A percentile compares a stretch with the other conserved stretches of the same genome.
Evolutionary conservation across 2,797 vertebrate genomes (phyloP).

Genomic region (Nannoperca australis): DNA sequence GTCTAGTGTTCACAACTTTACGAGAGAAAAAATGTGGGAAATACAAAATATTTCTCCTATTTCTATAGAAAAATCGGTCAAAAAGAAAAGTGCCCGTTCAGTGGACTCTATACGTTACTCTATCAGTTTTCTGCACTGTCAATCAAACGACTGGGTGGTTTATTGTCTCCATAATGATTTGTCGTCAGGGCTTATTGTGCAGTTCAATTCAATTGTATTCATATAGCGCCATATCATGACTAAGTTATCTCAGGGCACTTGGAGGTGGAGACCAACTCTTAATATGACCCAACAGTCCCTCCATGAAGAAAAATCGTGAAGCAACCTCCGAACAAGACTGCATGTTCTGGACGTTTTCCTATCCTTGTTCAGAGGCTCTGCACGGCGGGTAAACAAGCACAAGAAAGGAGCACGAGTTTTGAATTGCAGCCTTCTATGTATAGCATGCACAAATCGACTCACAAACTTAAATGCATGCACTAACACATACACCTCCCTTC

Average conservation of each 20-base stretch:
- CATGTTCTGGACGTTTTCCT: not conserved
- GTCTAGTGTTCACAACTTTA: not conserved
- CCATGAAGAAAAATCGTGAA: no score
- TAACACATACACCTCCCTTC: constrained; percentile 28
- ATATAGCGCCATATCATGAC: not conserved
- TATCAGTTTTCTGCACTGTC: not conserved
- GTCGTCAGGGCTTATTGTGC: constrained; percentile 5
- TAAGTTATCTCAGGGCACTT: no score
- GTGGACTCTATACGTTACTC: no score
- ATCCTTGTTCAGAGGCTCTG: constrained; percentile 18
- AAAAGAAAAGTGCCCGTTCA: not conserved
- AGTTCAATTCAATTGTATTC: constrained; percentile 1
- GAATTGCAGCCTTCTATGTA: constrained; percentile 63
- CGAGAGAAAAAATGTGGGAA: not conserved
- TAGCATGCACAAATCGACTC: constrained; percentile 57
- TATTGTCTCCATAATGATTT: not conserved
- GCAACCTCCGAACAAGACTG: constrained; percentile 2
- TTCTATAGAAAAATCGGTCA: not conserved
- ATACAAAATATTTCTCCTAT: not conserved
- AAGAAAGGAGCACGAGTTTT: constrained; percentile 49
- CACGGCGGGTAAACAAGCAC: not conserved
- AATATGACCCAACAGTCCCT: no score
- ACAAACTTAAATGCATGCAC: constrained; percentile 46
- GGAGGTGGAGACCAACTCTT: no score
- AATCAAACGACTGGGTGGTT: not conserved